A percentile compares a stretch with the other conserved stretches of the same genome.
Conservation (phyloP, 2,797 vertebrate species). For the Threskiornis aethiopicus region DNA sequence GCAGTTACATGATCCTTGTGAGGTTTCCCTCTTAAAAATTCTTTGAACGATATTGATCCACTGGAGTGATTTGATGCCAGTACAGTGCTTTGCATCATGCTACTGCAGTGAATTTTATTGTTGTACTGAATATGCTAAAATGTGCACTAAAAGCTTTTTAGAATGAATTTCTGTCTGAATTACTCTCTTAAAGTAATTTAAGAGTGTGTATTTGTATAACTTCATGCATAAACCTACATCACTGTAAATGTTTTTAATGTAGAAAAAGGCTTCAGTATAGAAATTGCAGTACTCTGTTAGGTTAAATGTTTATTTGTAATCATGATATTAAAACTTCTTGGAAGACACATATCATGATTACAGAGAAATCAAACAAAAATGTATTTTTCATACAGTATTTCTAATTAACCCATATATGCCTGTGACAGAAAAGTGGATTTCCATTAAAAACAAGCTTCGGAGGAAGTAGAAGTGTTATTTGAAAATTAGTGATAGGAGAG, state of each 20-base stretch:
- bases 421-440: not conserved
- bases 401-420: not conserved
- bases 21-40: slow-evolving; percentile 14
- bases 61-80: not conserved
- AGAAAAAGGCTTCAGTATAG: not conserved
- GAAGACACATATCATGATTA: not conserved
- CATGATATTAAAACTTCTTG: not conserved
- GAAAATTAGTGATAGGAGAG: not conserved
- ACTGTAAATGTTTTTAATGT: not conserved
- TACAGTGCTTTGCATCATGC: not conserved
- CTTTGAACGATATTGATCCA: not conserved
- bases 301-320: not conserved
- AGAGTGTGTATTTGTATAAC: not conserved
- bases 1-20: not conserved
- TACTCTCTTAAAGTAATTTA: not conserved
- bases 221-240: not conserved
- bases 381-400: not conserved
- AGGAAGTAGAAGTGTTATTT: not conserved
- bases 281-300: not conserved
- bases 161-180: not conserved
- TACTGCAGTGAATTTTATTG: not conserved
- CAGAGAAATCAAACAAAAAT: not conserved
- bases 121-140: not conserved
- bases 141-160: not conserved
- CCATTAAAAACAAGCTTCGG: not conserved